A percentile compares a stretch with the other conserved stretches of the same genome.
Conservation (phyloP, 2,797 vertebrate species). For the Micromesistius poutassou region DNA sequence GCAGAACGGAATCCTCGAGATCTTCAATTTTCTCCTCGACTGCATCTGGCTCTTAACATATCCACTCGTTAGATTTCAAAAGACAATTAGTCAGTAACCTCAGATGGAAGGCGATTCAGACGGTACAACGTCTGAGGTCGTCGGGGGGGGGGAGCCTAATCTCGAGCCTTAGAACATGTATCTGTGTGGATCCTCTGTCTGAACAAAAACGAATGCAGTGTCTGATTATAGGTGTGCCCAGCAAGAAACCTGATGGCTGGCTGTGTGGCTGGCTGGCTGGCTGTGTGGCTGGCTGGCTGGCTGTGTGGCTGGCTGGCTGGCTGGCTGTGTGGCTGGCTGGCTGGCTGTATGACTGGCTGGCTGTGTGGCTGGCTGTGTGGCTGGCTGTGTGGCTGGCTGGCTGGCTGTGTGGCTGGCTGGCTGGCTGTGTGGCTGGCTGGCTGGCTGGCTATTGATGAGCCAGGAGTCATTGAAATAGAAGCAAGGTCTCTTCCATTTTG, state of each 20-base stretch:
- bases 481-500: conserved; percentile 12
- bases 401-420: not conserved
- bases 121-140: not conserved
- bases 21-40: conserved; percentile 56
- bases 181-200: not conserved
- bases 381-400: not conserved
- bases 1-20: conserved; percentile 43
- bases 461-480: not conserved
- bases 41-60: conserved; percentile 56
- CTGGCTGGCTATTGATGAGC: not conserved
- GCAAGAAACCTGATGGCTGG: conserved; percentile 10
- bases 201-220: not conserved
- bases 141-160: not conserved
- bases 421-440: not conserved
- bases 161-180: not conserved
- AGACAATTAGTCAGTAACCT: not conserved
- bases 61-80: conserved; percentile 31
- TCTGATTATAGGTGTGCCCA: conserved; percentile 2
- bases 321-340: not conserved
- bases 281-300: too few relatives aligned
- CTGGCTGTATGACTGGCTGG: not conserved
- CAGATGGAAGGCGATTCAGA: not conserved
- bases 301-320: not conserved
- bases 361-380: not conserved
- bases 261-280: not conserved